Evolutionary conservation across 2,888 invertebrate species (phyloP).

Genomic region (Eumacrocentrus americanus): DNA sequence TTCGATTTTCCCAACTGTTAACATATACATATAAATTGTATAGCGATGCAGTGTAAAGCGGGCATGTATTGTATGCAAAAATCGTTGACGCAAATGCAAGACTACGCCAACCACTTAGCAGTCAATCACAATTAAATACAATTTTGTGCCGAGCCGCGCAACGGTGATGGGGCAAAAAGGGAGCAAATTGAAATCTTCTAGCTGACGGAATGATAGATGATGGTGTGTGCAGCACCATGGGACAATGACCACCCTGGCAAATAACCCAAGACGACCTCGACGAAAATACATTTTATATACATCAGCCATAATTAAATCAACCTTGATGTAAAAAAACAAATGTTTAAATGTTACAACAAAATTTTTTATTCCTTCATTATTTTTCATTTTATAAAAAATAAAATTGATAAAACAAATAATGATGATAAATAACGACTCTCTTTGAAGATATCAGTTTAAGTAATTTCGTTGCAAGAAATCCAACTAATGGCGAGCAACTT

Average conservation of each 20-base stretch:
- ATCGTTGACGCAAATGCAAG: conserved; percentile 47
- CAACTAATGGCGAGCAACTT: conserved; percentile 34
- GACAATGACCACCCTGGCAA: conserved; percentile 20
- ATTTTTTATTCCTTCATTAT: too few species aligned
- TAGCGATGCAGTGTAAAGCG: too few species aligned
- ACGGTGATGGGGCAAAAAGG: conserved; percentile 49
- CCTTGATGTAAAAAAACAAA: not conserved
- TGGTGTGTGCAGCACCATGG: conserved; percentile 24
- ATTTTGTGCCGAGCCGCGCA: conserved; percentile 56
- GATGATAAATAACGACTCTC: too few species aligned
- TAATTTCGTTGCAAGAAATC: conserved; percentile 35
- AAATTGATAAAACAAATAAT: too few species aligned
- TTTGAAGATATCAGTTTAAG: too few species aligned
- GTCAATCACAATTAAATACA: conserved; percentile 61
- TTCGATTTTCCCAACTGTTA: not conserved
- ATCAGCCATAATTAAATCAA: conserved; percentile 2
- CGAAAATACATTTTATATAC: conserved; percentile 8
- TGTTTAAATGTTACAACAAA: not conserved
- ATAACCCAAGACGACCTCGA: conserved; percentile 5
- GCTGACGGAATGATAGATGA: conserved; percentile 58
- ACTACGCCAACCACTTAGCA: conserved; percentile 50
- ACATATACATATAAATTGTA: conserved; percentile 34
- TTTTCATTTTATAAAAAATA: too few species aligned
- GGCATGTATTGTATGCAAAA: conserved; percentile 43
- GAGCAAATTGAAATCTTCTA: conserved; percentile 60